A percentile compares a stretch with the other conserved stretches of the same genome.
phyloP scores from a whole-genome alignment of 2,888 invertebrate genomes.

The Geotrupes spiniger region DNA sequence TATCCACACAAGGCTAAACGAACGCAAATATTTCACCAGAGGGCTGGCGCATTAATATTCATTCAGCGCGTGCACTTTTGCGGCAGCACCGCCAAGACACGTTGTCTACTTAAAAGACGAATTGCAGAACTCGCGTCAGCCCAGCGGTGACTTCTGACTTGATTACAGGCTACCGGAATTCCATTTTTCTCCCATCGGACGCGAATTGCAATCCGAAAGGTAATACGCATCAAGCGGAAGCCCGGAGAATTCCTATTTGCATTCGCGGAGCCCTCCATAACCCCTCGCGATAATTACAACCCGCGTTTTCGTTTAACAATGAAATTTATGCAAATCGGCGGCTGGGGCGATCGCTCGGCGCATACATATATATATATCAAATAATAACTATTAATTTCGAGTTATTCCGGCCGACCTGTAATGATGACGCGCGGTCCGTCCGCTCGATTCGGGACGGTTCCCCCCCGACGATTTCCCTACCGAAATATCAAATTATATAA shows the following conservation, averaged over 20 bases:
- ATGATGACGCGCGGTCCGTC: neutral
- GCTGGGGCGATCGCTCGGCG: no score
- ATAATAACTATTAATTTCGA: constrained; percentile 1
- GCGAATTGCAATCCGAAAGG: neutral
- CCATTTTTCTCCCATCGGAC: constrained; percentile 13
- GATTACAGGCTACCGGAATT: constrained; percentile 36
- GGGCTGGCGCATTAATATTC: no score
- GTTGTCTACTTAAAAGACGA: constrained; percentile 1
- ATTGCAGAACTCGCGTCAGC: constrained; percentile 1
- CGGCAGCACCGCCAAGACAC: no score
- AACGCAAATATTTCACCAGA: no score
- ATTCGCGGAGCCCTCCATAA: neutral
- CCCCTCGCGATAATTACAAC: no score
- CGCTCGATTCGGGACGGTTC: no score
- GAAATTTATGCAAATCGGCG: no score
- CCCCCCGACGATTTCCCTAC: constrained; percentile 36
- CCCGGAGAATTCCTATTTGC: neutral
- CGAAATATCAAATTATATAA: constrained; percentile 44
- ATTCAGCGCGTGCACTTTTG: no score
- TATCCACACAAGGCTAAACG: no score
- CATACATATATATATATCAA: neutral
- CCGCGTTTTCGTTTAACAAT: no score
- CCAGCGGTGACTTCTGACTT: constrained; percentile 26
- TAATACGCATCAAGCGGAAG: neutral
- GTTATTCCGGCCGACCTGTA: neutral